phyloP scores from a whole-genome alignment of 2,113 vertebrate species.

The Pterophyllum scalare region DNA sequence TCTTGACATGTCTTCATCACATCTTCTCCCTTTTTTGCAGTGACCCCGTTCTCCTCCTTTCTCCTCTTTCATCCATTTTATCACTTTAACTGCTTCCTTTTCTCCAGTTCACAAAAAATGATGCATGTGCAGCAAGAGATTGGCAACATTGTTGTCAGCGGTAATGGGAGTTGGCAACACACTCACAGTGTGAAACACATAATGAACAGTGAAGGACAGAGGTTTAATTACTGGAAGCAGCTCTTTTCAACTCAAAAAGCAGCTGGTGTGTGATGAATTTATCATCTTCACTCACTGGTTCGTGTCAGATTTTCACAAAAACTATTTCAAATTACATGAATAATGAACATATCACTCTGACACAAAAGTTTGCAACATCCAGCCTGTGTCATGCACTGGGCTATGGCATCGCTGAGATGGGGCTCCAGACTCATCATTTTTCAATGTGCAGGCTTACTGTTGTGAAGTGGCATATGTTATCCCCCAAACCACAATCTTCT shows the following conservation, averaged over 20 bases:
- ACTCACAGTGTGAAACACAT: conserved; percentile 12
- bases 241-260: conserved; percentile 41
- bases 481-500: background rate
- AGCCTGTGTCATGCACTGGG: background rate
- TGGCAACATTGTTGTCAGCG: background rate
- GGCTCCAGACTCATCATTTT: background rate
- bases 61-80: background rate
- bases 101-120: background rate
- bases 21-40: background rate
- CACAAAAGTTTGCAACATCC: background rate
- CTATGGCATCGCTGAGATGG: background rate
- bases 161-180: conserved; percentile 3
- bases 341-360: background rate
- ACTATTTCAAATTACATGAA: background rate
- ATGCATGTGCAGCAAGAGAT: background rate
- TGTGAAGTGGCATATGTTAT: background rate
- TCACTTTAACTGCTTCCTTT: background rate
- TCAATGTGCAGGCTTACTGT: background rate
- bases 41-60: background rate
- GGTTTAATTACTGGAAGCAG: conserved; percentile 39
- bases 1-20: conserved; percentile 40
- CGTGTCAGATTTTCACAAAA: conserved; percentile 7
- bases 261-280: conserved; percentile 42
- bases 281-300: background rate
- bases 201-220: conserved; percentile 41